Evolutionary conservation across 2,888 invertebrate species (phyloP), one percentile per base, ranked within the genome.

Genomic region (Agapostemon virescens): DNA sequence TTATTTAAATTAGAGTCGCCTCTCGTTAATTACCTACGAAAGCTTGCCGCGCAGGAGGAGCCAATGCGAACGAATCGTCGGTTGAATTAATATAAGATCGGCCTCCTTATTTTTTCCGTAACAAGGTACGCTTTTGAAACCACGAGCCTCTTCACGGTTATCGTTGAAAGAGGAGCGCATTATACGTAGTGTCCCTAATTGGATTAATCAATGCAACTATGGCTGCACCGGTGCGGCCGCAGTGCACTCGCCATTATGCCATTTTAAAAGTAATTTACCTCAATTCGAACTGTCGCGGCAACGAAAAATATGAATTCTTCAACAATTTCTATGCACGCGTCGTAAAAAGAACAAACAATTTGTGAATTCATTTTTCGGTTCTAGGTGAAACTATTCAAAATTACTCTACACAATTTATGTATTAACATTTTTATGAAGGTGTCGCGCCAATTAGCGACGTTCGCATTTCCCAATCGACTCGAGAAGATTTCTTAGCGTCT

Each of bases 1-100:
- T 30, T 40, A 30, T 42, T 5, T 67, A 20, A 20, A 20, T 42
- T 42, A 38, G 42, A 67, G 33, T 45, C n/a, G 15, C 15, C 30
- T 15, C 20, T 30, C 45, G 67, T 42, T 30, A 45, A 45, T 68
- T 68, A n/a, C 45, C 45, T n/a, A 13, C 2, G 30, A 13, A 45
- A 68, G 33, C 17, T 33, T 68, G 45, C 0, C n/a, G 33, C 11
- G 15, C 30, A 13, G 13, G n/a, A 33, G 68, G 15, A 15, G n/a
- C 33, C 30, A 33, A 68, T 7, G 45, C 5, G 30, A 45, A 49
- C 33, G 45, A 45, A 68, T 68, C 45, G 33, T 33, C 45, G 26
- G 45, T 26, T 49, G 68, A 68, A 45, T 68, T 45, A n/a, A 49
- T 68, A 49, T 68, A 68, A 45, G 49, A 33, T 68, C 49, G 45